A percentile compares a stretch with the other conserved stretches of the same genome.
phyloP scores from a whole-genome alignment of 2,797 vertebrate species.

The Tadarida brasiliensis region DNA sequence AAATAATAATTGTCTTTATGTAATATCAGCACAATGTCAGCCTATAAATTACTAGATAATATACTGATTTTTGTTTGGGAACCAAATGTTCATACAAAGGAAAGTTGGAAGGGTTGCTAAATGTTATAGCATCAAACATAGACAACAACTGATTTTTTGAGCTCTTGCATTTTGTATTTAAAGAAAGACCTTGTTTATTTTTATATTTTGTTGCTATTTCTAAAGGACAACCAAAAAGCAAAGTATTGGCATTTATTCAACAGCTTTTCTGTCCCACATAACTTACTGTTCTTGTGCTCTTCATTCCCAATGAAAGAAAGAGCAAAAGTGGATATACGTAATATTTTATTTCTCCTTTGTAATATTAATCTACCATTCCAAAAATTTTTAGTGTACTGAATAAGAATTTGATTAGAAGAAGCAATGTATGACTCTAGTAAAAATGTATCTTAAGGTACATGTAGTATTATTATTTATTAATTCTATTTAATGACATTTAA shows the following conservation, averaged over 20 bases:
- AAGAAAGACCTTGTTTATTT: conserved; percentile 33
- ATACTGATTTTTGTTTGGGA: background rate
- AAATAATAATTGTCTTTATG: background rate
- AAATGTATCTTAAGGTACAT: background rate
- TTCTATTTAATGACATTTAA: background rate
- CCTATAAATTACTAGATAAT: background rate
- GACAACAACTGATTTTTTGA: background rate
- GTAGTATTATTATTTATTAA: background rate
- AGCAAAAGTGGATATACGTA: background rate
- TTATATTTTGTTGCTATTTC: background rate
- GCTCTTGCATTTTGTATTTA: conserved; percentile 1
- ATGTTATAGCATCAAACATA: conserved; percentile 12
- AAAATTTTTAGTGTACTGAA: background rate
- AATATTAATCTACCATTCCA: conserved; percentile 22
- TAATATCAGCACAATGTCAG: background rate
- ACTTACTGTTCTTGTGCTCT: background rate
- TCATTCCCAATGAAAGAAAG: background rate
- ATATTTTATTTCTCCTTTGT: background rate
- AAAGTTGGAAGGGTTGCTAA: conserved; percentile 48
- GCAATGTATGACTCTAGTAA: background rate
- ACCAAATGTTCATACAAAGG: background rate
- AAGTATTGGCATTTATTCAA: background rate
- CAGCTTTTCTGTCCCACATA: background rate
- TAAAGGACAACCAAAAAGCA: conserved; percentile 45
- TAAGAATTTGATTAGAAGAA: background rate